Conservation (phyloP, 1,140 invertebrate species). For the Potamilus streckersoni region DNA sequence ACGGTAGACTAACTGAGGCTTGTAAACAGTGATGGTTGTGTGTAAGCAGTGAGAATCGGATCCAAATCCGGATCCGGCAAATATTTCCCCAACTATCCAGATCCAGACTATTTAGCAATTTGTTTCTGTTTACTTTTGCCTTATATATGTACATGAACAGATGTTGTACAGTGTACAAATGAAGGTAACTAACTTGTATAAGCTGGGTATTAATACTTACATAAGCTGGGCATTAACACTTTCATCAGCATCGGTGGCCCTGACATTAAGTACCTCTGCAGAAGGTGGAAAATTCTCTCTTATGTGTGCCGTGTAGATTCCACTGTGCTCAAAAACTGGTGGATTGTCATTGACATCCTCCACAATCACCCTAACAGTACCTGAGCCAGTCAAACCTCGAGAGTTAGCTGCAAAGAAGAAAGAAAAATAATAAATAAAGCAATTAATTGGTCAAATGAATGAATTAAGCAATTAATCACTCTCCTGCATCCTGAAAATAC, state of each 20-base stretch:
- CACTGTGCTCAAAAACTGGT: slow-evolving; percentile 83
- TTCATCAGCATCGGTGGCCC: slow-evolving; percentile 90
- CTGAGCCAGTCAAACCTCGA: slow-evolving; percentile 77
- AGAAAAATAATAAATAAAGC: neutral
- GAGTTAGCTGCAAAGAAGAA: slow-evolving; percentile 78
- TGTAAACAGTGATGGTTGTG: too few relatives aligned
- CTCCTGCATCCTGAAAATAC: too few relatives aligned
- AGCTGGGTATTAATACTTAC: slow-evolving; percentile 70
- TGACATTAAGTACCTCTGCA: slow-evolving; percentile 88
- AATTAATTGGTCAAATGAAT: too few relatives aligned
- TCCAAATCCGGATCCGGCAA: too few relatives aligned
- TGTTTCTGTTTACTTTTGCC: too few relatives aligned
- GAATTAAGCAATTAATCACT: too few relatives aligned
- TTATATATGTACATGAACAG: neutral
- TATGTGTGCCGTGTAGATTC: slow-evolving; percentile 91
- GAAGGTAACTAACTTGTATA: slow-evolving; percentile 6
- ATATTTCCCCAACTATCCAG: too few relatives aligned
- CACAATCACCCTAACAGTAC: slow-evolving; percentile 79
- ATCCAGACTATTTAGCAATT: too few relatives aligned
- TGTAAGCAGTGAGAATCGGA: too few relatives aligned
- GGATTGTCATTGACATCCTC: slow-evolving; percentile 85
- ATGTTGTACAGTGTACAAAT: neutral
- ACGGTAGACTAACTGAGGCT: too few relatives aligned
- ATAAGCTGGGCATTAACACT: slow-evolving; percentile 84
- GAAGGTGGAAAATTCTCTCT: slow-evolving; percentile 82